phyloP scores from a whole-genome alignment of 2,888 invertebrate genomes.

The Lasius platythorax region DNA sequence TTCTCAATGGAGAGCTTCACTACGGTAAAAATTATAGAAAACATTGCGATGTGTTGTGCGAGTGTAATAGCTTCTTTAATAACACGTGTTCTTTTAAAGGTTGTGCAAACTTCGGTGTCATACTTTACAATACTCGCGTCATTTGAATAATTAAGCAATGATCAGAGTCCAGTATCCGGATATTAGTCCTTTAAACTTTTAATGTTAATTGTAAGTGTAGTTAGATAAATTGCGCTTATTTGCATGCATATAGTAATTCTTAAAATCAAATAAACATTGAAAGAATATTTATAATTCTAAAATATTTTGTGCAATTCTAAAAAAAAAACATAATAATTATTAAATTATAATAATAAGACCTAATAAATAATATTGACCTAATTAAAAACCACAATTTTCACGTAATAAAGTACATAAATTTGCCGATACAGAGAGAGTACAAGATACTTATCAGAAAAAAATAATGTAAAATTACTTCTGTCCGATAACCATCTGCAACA shows the following conservation, averaged over 20 bases:
- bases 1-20: conserved; percentile 52
- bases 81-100: background rate
- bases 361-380: background rate
- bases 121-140: conserved; percentile 65
- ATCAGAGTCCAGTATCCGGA: background rate
- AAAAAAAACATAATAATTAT: background rate
- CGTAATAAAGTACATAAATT: background rate
- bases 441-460: background rate
- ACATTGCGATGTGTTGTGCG: background rate
- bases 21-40: conserved; percentile 25
- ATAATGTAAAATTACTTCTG: background rate
- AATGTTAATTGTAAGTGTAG: too few species aligned
- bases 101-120: conserved; percentile 58
- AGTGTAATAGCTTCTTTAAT: background rate
- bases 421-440: background rate
- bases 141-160: conserved; percentile 33
- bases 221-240: background rate
- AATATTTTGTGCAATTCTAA: background rate
- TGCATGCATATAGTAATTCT: background rate
- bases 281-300: background rate
- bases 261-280: background rate
- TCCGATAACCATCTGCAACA: background rate
- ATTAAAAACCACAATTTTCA: background rate
- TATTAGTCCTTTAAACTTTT: background rate
- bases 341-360: background rate